Base-by-base conservation (phyloP, 35 echinoderm and acorn worm species). In the Holothuria glaberrima region DNA sequence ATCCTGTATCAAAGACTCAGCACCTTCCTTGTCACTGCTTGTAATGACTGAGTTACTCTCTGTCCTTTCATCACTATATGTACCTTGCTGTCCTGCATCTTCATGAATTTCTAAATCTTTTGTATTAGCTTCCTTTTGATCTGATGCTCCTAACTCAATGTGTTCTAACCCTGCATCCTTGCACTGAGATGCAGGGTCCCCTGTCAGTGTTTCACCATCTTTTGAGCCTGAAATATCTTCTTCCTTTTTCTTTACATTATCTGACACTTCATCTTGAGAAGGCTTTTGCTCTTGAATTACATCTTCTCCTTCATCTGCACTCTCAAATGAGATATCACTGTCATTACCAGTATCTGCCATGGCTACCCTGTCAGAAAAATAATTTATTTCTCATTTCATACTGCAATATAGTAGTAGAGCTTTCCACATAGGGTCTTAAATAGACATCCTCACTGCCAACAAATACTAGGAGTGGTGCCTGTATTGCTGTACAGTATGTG, bases 221-320 rank as follows among this genome's bases (percentile, higher is more conserved):
- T 54, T 54, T 54, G 13, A 54, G 13, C 13, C 50, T 54, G 50
- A 9, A 0, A 14, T 9, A 54, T 54, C 13, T 30, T 58, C 54
- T 2, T 46, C 54, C 54, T 82, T 46, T 48, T 82, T 82, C 54
- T 85, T 54, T 45, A 59, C 81, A 62, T 30, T 85, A 36, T 25
- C 59, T 29, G 66, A 69, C 10, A 61, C 59, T 46, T 36, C 32
- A 1, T 85, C 59, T 26, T 63, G 26, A 30, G 26, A n/a, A 17
- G 12, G 34, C 27, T 45, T 41, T 27, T 4, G 58, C 0, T 31
- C n/a, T 13, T 71, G 5, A 17, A 12, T 6, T 17, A 71, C 79
- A 85, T 56, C 64, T 61, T 88, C 83, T 22, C 91, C 91, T 64
- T 92, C 91, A 80, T 92, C 91, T 18, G 91, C 91, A 92, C 91